Percentiles rank a stretch among this genome's conserved stretches.
phyloP scores from a whole-genome alignment of 2,113 vertebrate species.

The Balaeniceps rex region DNA sequence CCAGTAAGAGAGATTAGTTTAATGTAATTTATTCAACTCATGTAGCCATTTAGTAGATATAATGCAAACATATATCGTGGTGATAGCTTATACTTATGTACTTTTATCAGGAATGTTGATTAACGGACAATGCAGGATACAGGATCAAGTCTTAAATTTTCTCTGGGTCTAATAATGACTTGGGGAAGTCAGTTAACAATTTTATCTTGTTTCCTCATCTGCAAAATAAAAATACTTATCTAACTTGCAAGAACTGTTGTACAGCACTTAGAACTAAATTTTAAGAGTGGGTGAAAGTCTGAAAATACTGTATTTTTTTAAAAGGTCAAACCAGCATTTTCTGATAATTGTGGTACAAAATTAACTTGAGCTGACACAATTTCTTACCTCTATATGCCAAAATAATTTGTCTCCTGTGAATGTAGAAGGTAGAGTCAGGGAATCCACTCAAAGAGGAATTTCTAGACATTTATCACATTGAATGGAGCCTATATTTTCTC shows the following conservation, averaged over 20 bases:
- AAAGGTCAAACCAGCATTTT: not conserved
- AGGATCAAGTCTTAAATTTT: not conserved
- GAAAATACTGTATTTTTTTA: not conserved
- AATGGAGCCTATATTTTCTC: not conserved
- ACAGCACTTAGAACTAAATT: not conserved
- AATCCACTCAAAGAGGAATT: not conserved
- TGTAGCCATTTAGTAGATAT: not conserved
- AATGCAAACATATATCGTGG: not conserved
- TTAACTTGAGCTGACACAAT: not conserved
- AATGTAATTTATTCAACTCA: not conserved
- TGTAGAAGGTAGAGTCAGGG: not conserved
- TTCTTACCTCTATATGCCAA: not conserved
- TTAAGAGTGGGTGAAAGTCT: not conserved
- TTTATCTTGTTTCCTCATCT: not conserved
- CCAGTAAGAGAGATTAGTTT: not conserved
- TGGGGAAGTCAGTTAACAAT: not conserved
- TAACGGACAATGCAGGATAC: not conserved
- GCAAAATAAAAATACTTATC: not conserved
- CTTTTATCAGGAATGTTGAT: not conserved
- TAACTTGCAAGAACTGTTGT: not conserved
- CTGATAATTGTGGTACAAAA: not conserved
- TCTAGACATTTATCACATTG: not conserved
- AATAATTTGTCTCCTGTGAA: not conserved
- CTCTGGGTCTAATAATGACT: not conserved
- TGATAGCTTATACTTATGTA: not conserved